phyloP scores from a whole-genome alignment of 2,113 vertebrate species.

The Sinocyclocheilus anophthalmus region DNA sequence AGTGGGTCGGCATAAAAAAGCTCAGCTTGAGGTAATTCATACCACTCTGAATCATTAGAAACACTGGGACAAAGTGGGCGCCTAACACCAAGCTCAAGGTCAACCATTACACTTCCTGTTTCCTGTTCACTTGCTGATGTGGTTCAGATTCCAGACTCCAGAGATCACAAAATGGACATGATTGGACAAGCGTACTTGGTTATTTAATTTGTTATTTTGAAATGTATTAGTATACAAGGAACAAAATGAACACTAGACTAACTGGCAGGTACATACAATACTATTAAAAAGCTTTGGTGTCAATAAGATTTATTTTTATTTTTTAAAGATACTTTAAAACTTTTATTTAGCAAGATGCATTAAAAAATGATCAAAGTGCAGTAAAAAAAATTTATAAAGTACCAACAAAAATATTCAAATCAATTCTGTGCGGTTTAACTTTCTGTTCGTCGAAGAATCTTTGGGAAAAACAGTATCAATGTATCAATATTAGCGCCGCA shows the following conservation, averaged over 20 bases:
- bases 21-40: slow-evolving; percentile 60
- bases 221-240: background rate
- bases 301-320: background rate
- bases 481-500: no score
- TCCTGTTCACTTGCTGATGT: slow-evolving; percentile 27
- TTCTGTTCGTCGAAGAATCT: no score
- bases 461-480: no score
- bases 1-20: slow-evolving; percentile 15
- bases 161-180: background rate
- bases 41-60: slow-evolving; percentile 39
- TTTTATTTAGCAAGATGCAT: background rate
- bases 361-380: no score
- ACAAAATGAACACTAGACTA: background rate
- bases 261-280: background rate
- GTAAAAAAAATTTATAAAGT: no score
- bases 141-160: background rate
- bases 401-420: no score
- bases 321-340: no score
- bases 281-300: background rate
- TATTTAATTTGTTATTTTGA: background rate
- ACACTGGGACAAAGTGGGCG: background rate
- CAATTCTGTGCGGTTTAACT: no score
- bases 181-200: background rate
- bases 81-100: slow-evolving; percentile 41
- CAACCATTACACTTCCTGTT: slow-evolving; percentile 33